Base-by-base conservation (phyloP, 2,888 invertebrate genomes). In the Himalopsyche kuldschensis region DNA sequence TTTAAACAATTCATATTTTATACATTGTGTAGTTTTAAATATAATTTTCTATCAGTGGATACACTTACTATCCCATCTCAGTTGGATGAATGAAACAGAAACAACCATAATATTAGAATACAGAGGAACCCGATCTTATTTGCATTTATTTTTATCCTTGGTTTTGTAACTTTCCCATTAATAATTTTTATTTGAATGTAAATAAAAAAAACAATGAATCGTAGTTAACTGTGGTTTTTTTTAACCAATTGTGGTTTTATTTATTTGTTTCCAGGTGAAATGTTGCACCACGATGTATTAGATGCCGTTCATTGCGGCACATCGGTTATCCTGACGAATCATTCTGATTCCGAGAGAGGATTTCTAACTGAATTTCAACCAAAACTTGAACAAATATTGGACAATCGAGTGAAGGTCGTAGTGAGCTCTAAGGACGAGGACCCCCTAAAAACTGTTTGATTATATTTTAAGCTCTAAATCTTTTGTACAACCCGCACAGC, bases 201-300 rank as follows among this genome's bases (percentile, higher is more conserved):
- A n/a, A n/a, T n/a, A n/a, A n/a, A n/a, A n/a, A n/a, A n/a, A n/a
- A n/a, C n/a, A n/a, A n/a, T n/a, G n/a, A n/a, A n/a, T n/a, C n/a
- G n/a, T n/a, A n/a, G n/a, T n/a, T n/a, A n/a, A n/a, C n/a, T n/a
- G n/a, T n/a, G n/a, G n/a, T n/a, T n/a, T n/a, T n/a, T n/a, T n/a
- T n/a, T n/a, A n/a, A n/a, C n/a, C n/a, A n/a, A n/a, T 30, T 63
- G 11, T 24, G 27, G 20, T 47, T 77, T n/a, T 20, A 31, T 48
- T 80, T 69, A 78, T 47, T 75, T 46, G 46, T 41, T 83, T 78
- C n/a, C 32, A 92, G 92, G 95, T 10, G 99, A 99, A 92, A 98
- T 99, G 98, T 93, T 96, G 0, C 99, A 99, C 89, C 99, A 99
- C 88, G 98, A 98, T 87, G 90, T 98, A 0, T 92, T 99, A 47